Evolutionary conservation across 2,113 vertebrate species (phyloP).

Genomic region (Oenanthe melanoleuca): DNA sequence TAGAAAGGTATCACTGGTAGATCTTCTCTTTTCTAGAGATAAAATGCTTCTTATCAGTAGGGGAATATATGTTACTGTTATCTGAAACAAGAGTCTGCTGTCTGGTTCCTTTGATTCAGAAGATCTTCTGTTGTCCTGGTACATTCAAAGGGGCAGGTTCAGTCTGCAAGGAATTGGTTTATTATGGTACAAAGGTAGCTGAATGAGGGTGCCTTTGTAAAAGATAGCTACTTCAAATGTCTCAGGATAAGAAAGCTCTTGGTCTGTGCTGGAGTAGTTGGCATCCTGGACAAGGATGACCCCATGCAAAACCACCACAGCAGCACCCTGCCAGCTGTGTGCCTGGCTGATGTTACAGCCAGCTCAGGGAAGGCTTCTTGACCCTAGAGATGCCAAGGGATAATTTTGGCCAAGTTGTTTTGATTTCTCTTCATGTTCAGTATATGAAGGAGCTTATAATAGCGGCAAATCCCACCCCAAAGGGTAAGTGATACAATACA

Average conservation of each 20-base stretch:
- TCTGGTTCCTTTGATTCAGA: constrained; percentile 15
- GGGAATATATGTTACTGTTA: constrained; percentile 6
- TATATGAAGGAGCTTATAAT: neutral
- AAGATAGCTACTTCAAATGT: neutral
- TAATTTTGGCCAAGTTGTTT: neutral
- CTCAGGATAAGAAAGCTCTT: neutral
- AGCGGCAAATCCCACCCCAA: constrained; percentile 30
- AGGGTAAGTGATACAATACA: constrained; percentile 30
- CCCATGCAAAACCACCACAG: fast-evolving
- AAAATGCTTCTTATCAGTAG: constrained; percentile 21
- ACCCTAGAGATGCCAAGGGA: neutral
- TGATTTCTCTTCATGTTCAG: neutral
- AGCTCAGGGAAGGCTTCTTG: neutral
- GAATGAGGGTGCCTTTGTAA: neutral
- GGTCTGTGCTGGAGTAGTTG: neutral
- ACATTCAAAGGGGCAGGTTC: neutral
- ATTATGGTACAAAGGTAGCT: neutral
- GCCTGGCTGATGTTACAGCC: neutral
- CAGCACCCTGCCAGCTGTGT: neutral
- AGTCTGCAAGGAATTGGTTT: neutral
- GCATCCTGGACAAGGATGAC: neutral
- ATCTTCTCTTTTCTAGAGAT: constrained; percentile 38
- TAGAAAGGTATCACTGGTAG: constrained; percentile 29
- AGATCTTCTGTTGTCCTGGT: neutral
- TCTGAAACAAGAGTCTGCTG: constrained; percentile 1